A percentile compares a stretch with the other conserved stretches of the same genome.
Evolutionary conservation across 2,888 invertebrate species (phyloP).

Genomic region (Morpho achilles): DNA sequence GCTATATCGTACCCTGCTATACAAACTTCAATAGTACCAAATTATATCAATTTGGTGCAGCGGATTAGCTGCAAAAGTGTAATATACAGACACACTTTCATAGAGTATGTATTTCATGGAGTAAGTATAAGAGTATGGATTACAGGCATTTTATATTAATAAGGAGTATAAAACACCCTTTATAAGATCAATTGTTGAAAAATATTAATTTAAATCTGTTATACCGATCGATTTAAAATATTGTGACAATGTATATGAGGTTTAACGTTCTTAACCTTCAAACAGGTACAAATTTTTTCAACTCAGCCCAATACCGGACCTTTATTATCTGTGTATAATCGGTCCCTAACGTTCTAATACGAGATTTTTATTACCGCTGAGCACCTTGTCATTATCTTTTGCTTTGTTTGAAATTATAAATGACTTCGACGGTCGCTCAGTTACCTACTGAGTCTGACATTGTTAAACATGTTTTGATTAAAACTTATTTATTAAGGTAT

Average conservation of each 20-base stretch:
- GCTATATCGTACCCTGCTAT: too few species aligned
- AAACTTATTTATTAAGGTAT: too few species aligned
- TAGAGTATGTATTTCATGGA: too few species aligned
- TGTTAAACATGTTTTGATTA: not conserved
- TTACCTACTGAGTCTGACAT: not conserved
- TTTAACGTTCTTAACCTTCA: slow-evolving; percentile 45
- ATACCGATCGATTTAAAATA: not conserved
- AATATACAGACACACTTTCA: too few species aligned
- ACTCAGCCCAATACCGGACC: slow-evolving; percentile 42
- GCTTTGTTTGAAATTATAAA: slow-evolving; percentile 26
- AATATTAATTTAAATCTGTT: too few species aligned
- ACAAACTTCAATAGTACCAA: too few species aligned
- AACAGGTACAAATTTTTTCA: slow-evolving; percentile 67
- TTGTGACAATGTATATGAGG: not conserved
- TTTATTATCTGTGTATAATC: slow-evolving; percentile 52
- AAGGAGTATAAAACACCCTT: too few species aligned
- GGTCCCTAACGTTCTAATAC: slow-evolving; percentile 38
- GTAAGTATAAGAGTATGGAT: too few species aligned
- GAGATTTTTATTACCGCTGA: slow-evolving; percentile 45
- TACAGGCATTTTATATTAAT: too few species aligned
- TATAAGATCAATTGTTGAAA: too few species aligned
- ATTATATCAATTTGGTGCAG: too few species aligned
- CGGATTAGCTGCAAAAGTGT: too few species aligned
- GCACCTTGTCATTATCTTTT: slow-evolving; percentile 18
- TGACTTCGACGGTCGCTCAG: slow-evolving; percentile 13